Conservation (phyloP, 2,888 invertebrate species). For the Schizotus pectinicornis region DNA sequence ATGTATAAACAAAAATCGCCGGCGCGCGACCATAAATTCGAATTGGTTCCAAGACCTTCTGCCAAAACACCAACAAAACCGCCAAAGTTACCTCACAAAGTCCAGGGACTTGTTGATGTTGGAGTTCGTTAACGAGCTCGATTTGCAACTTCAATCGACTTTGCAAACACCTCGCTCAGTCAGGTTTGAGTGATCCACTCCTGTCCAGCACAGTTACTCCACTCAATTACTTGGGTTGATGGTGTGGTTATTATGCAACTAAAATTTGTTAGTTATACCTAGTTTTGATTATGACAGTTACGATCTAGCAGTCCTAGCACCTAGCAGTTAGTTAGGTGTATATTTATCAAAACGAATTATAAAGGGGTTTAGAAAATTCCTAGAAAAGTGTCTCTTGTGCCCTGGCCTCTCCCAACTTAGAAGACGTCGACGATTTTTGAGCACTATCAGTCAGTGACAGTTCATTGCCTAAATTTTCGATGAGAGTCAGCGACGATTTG, state of each 20-base stretch:
- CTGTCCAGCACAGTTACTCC: no score
- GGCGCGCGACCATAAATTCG: constrained; percentile 13
- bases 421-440: constrained; percentile 41
- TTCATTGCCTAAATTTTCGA: constrained; percentile 40
- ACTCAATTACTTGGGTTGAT: no score
- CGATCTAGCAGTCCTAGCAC: constrained; percentile 10
- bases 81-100: no score
- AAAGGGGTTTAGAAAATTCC: constrained; percentile 34
- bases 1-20: constrained; percentile 14
- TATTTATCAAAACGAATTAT: not conserved
- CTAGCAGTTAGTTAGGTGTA: not conserved
- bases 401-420: constrained; percentile 63
- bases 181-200: no score
- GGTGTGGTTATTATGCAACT: no score
- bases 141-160: no score
- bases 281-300: no score
- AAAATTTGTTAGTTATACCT: no score
- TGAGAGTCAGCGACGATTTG: constrained; percentile 42
- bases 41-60: constrained; percentile 7
- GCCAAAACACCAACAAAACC: no score
- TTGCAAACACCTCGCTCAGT: no score
- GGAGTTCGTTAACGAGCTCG: no score
- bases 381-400: constrained; percentile 84
- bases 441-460: constrained; percentile 51
- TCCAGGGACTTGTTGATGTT: no score